phyloP scores from a whole-genome alignment of 2,888 invertebrate genomes.

The Graphium colonna region DNA sequence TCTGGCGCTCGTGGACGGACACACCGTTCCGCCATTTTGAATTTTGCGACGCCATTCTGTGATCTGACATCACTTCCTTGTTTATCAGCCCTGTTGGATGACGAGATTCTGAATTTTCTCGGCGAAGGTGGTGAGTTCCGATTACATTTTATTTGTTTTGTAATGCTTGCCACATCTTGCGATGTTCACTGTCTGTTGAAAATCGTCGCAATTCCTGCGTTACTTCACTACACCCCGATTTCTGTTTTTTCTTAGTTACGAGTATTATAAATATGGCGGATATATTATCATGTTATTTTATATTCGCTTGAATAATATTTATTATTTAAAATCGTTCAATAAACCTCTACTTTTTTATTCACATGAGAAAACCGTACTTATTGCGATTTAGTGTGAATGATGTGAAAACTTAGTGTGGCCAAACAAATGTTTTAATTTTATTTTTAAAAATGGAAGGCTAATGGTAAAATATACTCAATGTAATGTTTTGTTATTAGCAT shows the following conservation, averaged over 20 bases:
- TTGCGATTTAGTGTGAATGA: too few relatives aligned
- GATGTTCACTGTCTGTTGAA: neutral
- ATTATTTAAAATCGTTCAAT: too few relatives aligned
- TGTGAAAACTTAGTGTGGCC: too few relatives aligned
- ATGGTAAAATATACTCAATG: too few relatives aligned
- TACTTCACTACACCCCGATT: too few relatives aligned
- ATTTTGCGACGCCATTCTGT: conserved; percentile 54
- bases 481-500: too few relatives aligned
- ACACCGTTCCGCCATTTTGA: conserved; percentile 47
- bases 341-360: too few relatives aligned
- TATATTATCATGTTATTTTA: too few relatives aligned
- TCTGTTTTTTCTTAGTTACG: neutral
- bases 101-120: conserved; percentile 6
- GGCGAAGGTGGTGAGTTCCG: conserved; percentile 20
- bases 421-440: too few relatives aligned
- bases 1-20: conserved; percentile 48
- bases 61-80: conserved; percentile 44
- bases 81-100: conserved; percentile 25
- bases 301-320: too few relatives aligned
- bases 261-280: too few relatives aligned
- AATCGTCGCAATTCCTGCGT: neutral
- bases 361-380: neutral
- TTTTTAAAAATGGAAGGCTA: too few relatives aligned
- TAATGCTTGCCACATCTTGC: neutral
- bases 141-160: conserved; percentile 31